Evolutionary conservation across 2,797 vertebrate genomes (phyloP).

Genomic region (Phylloscopus collybita): DNA sequence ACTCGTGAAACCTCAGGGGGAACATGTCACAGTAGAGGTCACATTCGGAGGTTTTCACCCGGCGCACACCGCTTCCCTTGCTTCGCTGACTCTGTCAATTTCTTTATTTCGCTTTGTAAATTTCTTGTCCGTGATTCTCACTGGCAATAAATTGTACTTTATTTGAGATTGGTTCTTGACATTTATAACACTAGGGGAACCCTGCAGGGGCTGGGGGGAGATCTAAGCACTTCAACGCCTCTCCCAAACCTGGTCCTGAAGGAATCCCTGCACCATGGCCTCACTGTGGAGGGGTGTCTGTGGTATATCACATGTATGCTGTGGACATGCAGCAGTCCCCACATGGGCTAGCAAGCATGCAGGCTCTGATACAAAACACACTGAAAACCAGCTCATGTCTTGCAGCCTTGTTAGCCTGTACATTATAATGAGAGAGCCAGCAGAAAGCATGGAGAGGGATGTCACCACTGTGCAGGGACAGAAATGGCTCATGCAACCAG

Average conservation of each 20-base stretch:
- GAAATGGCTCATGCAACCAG: no score
- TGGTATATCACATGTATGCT: not conserved
- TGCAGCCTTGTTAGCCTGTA: not conserved
- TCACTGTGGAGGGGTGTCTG: fast-evolving
- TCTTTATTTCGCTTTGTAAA: no score
- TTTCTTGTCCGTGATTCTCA: no score
- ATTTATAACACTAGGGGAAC: not conserved
- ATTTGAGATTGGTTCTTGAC: no score
- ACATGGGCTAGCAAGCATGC: fast-evolving
- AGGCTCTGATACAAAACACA: not conserved
- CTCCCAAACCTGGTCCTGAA: not conserved
- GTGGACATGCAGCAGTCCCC: not conserved
- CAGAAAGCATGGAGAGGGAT: no score
- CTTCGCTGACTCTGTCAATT: no score
- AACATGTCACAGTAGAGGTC: no score
- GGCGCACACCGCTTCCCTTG: no score
- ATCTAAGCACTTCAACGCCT: not conserved
- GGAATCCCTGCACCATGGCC: not conserved
- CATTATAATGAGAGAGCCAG: not conserved
- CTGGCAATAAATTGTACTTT: no score
- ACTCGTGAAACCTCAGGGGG: no score
- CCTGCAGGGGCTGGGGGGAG: fast-evolving
- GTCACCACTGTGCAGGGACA: no score
- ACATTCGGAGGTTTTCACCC: no score
- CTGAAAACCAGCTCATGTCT: not conserved